Base-by-base conservation (phyloP, 64 coral and sea anemone genomes). In the Hydrozoanthus tunicans region DNA sequence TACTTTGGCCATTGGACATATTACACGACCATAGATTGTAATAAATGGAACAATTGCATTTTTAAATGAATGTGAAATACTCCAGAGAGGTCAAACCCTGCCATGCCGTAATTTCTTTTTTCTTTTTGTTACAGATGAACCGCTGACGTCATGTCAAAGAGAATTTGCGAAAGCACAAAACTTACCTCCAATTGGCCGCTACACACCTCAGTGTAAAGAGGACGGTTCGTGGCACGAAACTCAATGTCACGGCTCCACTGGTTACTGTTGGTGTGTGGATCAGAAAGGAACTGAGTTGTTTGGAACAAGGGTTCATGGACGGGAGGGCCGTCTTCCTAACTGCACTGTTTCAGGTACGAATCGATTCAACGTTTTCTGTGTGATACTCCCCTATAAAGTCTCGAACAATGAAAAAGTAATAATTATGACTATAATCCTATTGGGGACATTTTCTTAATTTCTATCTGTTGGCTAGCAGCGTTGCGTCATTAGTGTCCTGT, bases 141-240 rank as follows among this genome's bases (percentile, higher is more conserved):
- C 17, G 17, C 64, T 66, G 12, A 66, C 64, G 17, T 66, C 13
- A 4, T 66, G 64, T 9, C 64, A 66, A 5, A 66, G 5, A 17
- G 17, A 66, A 11, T 66, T 15, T 17, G 5, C 12, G 4, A 17
- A 66, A 11, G 64, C 64, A 66, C 12, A 66, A 24, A 72, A 26
- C 7, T 72, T 72, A 7, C 70, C 70, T 72, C 70, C 70, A 23
- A 3, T 72, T 9, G 70, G 70, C 6, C 70, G 70, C n/a, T 72
- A 72, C 70, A 72, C 70, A 23, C 70, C 70, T 27, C 70, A 27
- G 70, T 72, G 70, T 72, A 72, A 72, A 9, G 70, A 72, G 20
- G 64, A 66, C 64, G 64, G 64, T 66, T 66, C 64, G 17, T 66
- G 64, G 64, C 64, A 66, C 64, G 64, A 66, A 9, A 66, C 64